Conservation (phyloP, 2,888 invertebrate genomes). For the Thera britannica region DNA sequence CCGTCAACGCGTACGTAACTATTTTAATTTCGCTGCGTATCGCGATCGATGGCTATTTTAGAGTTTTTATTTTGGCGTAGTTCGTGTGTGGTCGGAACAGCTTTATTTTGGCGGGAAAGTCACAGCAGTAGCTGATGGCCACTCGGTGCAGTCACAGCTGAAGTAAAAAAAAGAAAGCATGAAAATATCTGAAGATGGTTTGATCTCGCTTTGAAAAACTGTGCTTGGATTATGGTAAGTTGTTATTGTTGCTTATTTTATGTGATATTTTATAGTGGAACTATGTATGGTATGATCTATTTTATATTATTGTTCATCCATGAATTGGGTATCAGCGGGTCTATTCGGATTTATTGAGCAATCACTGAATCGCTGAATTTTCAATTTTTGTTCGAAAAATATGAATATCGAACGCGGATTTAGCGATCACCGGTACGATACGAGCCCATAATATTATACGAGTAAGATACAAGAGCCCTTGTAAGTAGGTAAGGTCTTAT, state of each 20-base stretch:
- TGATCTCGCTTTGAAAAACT: neutral
- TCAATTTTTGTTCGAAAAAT: too few relatives aligned
- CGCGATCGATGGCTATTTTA: constrained; percentile 75
- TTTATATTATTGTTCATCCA: neutral
- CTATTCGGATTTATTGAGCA: too few relatives aligned
- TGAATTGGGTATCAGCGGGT: too few relatives aligned
- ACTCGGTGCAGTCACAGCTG: constrained; percentile 57
- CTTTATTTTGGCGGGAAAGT: constrained; percentile 78
- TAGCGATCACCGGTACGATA: too few relatives aligned
- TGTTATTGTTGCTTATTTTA: neutral
- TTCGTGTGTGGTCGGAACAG: constrained; percentile 81
- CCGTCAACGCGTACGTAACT: constrained; percentile 57
- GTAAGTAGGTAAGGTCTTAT: too few relatives aligned
- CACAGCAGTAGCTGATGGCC: constrained; percentile 65
- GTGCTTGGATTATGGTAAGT: constrained; percentile 27
- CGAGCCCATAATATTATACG: too few relatives aligned
- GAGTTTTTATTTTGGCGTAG: constrained; percentile 83
- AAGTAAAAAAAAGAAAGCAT: constrained; percentile 16
- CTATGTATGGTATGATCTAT: too few relatives aligned
- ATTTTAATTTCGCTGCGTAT: constrained; percentile 77
- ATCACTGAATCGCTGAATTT: too few relatives aligned
- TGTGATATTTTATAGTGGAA: neutral
- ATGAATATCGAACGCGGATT: too few relatives aligned
- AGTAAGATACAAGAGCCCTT: too few relatives aligned
- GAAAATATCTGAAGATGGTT: neutral